Base-by-base conservation (phyloP, 2,113 vertebrate species). In the Alectura lathami region DNA sequence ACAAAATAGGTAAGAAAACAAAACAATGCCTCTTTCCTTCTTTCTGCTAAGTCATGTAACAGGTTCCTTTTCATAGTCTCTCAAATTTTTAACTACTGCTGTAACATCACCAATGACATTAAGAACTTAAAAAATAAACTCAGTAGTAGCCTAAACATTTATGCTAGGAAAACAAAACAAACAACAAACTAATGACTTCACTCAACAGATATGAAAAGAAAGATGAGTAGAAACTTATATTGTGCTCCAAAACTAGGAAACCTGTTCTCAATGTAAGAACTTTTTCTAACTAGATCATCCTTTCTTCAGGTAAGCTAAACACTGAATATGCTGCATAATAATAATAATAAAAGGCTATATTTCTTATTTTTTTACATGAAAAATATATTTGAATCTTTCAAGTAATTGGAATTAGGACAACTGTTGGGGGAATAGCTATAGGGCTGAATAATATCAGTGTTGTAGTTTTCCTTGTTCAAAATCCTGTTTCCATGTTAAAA, bases 271-370 rank as follows among this genome's bases (percentile, higher is more conserved):
- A 11, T 30, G 27, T 12, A 81, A 54, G 5, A 84, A 22, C 5
- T 36, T 24, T 27, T 24, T 68, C 9, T 60, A n/a, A 77, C 16
- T 34, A 77, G 23, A 42, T 8, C n/a, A 80, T 42, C 14, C 26
- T 76, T 64, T 51, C 34, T 64, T 73, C 53, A 20, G 30, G 29
- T 13, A 76, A 88, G 32, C 18, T 59, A 54, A 59, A 36, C 18
- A 59, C 67, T 9, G 56, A 17, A 60, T 0, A 1, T 14, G 3
- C 4, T 2, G 40, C 57, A 63, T 63, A 26, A 50, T 14, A 45
- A 26, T 22, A 43, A 82, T 23, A 48, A 29, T n/a, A 6, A n/a
- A 23, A 32, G 3, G 2, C 22, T 3, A 0, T 10, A 32, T 56
- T 62, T 77, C 11, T 74, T 38, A 3, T 4, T 21, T 66, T 80